These are phyloP conservation scores for Pentamera pediparva DNA, from an alignment of 53 echinoderm and acorn worm species.

Conservation along the genomic window DNA sequence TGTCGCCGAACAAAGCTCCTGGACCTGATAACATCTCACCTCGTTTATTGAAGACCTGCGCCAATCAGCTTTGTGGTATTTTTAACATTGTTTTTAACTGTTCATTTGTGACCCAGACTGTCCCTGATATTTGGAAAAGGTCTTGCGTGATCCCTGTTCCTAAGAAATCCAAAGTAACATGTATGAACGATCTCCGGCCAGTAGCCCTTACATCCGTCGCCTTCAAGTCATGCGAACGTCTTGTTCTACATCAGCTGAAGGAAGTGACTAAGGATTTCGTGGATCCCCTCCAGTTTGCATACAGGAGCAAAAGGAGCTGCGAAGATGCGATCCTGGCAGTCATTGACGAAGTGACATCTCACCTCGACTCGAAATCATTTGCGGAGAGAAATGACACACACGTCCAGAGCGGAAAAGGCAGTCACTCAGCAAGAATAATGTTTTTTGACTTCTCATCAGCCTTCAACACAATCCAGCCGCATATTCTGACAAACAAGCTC, in stretches of 20 bases:
- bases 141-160: constrained; percentile 33
- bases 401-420: background rate
- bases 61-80: constrained; percentile 10
- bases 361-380: background rate
- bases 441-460: constrained; percentile 2
- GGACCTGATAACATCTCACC: constrained; percentile 32
- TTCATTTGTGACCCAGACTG: background rate
- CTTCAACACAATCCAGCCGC: background rate
- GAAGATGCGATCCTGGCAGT: constrained; percentile 6
- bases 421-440: background rate
- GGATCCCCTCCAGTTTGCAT: background rate
- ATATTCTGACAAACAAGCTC: background rate
- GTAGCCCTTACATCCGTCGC: constrained; percentile 1
- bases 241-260: background rate
- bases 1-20: constrained; percentile 5
- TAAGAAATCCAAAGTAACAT: constrained; percentile 16
- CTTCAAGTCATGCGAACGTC: background rate
- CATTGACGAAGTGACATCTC: background rate
- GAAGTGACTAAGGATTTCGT: background rate
- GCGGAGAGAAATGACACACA: background rate
- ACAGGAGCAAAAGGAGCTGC: background rate
- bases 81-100: constrained; percentile 24
- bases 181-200: constrained; percentile 21
- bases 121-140: constrained; percentile 28
- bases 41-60: constrained; percentile 19